Conservation (phyloP, 2,888 invertebrate genomes). For the Eutolmus rufibarbis region DNA sequence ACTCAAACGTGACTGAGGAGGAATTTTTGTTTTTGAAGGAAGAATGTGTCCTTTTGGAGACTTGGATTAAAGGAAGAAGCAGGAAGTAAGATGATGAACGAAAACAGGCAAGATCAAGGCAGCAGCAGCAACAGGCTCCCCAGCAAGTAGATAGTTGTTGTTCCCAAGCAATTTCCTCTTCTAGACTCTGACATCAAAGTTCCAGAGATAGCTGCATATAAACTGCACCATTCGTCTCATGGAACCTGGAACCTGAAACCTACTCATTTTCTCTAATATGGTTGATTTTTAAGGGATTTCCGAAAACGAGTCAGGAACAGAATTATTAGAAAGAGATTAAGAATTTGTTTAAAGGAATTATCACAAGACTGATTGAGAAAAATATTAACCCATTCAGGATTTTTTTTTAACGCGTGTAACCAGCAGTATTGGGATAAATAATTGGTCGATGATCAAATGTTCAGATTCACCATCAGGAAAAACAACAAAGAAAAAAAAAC, state of each 20-base stretch:
- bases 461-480: background rate
- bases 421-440: background rate
- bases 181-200: background rate
- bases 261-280: slow-evolving; percentile 12
- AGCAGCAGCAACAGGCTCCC: background rate
- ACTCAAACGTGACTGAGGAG: background rate
- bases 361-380: background rate
- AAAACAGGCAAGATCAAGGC: background rate
- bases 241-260: slow-evolving; percentile 16
- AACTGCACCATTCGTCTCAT: background rate
- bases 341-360: background rate
- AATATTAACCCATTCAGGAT: background rate
- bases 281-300: background rate
- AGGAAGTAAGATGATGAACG: background rate
- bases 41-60: background rate
- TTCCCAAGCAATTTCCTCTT: background rate
- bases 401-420: background rate
- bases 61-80: background rate
- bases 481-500: background rate
- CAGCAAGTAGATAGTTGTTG: background rate
- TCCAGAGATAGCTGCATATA: background rate
- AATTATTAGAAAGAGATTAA: background rate
- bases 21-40: background rate
- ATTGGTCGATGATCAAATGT: background rate
- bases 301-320: background rate